Base-by-base conservation (phyloP, 1,140 invertebrate genomes). In the Lordiphosa collinella region DNA sequence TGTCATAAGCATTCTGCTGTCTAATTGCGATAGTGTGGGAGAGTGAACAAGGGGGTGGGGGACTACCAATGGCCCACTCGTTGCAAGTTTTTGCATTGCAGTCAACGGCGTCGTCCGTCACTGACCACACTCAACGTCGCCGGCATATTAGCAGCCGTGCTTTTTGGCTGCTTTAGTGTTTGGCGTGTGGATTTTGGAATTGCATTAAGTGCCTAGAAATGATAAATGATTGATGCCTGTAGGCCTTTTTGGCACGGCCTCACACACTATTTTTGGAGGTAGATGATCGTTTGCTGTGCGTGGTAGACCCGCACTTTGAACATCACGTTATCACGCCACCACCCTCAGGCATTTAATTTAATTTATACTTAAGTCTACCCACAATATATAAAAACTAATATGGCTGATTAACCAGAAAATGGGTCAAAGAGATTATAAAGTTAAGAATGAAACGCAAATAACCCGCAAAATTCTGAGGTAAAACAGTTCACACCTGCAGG, bases 101-200 rank as follows among this genome's bases (percentile, higher is more conserved):
- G 18, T 12, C 55, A 13, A 12, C 43, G 10, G 22, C 13, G 12
- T 18, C 34, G 12, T 7, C 65, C 71, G 56, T 61, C 63, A 84
- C 78, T 82, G 78, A 82, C 76, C 76, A 84, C 59, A 72, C 48
- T 68, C 76, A 82, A 82, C 63, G 11, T 4, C 9, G 11, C 7
- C 13, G 25, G 29, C 66, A 38, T 56, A 70, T 80, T 49, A 65
- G 65, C 75, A 80, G 69, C 40, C 16, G 29, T 29, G 11, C 29
- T 6, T 25, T n/a, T 54, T 41, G 12, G 9, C 8, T 18, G 16
- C 43, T 58, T 52, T 49, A 31, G 14, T 40, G 32, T 35, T 48
- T 46, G 68, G 50, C 64, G 50, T 53, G 66, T 37, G 49, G 40
- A 55, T 68, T 54, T 61, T 47, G 63, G 40, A 69, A 46, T 62